These are phyloP conservation scores for Anthopleura xanthogrammica DNA, from an alignment of 92 coral and sea anemone species.

Conservation along the genomic window DNA sequence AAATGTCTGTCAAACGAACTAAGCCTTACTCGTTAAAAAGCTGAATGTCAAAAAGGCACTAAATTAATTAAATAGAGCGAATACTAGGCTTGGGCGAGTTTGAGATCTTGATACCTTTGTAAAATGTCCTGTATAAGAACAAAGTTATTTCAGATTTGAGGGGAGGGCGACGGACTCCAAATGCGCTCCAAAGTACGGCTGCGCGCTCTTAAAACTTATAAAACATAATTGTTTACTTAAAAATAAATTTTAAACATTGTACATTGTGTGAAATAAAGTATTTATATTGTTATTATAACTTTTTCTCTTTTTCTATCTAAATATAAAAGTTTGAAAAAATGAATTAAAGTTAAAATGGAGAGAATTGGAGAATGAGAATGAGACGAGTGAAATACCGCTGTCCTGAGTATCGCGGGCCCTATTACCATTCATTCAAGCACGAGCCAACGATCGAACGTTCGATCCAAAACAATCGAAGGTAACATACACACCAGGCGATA, in stretches of 20 bases:
- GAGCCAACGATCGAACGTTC: not conserved
- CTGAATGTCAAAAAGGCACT: too few relatives aligned
- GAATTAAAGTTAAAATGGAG: not conserved
- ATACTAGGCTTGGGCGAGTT: too few relatives aligned
- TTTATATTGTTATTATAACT: not conserved
- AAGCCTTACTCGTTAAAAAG: too few relatives aligned
- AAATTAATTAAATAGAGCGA: too few relatives aligned
- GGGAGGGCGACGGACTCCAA: too few relatives aligned
- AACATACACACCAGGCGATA: not conserved
- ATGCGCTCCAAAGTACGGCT: too few relatives aligned
- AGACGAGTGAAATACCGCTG: slow-evolving; percentile 27
- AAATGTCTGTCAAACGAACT: too few relatives aligned
- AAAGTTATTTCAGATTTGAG: too few relatives aligned
- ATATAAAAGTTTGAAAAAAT: not conserved
- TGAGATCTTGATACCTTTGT: too few relatives aligned
- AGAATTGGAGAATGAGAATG: not conserved
- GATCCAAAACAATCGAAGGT: slow-evolving; percentile 31
- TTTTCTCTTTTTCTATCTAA: too few relatives aligned
- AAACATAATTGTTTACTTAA: not conserved
- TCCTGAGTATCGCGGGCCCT: slow-evolving; percentile 20
- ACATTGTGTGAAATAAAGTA: not conserved
- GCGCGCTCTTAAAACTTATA: too few relatives aligned
- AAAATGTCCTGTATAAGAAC: too few relatives aligned
- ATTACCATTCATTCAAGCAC: slow-evolving; percentile 17
- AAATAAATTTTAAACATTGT: not conserved